Evolutionary conservation across 1,140 invertebrate species (phyloP).

Genomic region (Eriocheir sinensis): DNA sequence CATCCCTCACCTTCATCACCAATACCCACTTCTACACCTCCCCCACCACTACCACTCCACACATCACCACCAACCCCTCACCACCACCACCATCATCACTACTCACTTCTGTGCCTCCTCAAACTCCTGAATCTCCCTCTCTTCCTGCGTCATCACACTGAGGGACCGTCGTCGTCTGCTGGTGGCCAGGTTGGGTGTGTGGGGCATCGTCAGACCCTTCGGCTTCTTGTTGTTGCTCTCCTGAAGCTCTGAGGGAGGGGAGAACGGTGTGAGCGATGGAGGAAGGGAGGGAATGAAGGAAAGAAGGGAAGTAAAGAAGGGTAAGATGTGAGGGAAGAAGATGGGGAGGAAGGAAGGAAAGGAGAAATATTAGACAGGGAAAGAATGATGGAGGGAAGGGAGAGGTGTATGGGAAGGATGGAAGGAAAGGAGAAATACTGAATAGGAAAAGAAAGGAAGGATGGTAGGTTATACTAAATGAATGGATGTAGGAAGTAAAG

Average conservation of each 20-base stretch:
- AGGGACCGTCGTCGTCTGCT: slow-evolving; percentile 54
- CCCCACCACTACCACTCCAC: not conserved
- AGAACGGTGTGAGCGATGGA: no score
- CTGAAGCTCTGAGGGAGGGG: slow-evolving; percentile 3
- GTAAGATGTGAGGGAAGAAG: no score
- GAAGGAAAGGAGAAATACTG: no score
- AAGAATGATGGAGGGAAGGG: no score
- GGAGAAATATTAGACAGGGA: no score
- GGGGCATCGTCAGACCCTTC: slow-evolving; percentile 64
- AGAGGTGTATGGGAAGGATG: no score
- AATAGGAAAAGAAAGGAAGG: no score
- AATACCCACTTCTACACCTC: not conserved
- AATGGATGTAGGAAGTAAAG: not conserved
- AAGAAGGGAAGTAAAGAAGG: no score
- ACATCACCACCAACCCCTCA: not conserved
- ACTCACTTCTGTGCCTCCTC: slow-evolving; percentile 77
- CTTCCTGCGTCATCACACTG: slow-evolving; percentile 69
- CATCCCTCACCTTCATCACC: not conserved
- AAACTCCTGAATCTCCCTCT: slow-evolving; percentile 75
- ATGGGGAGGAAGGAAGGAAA: no score
- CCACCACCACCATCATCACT: not conserved
- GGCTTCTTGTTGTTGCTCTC: not conserved
- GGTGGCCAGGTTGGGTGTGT: slow-evolving; percentile 74
- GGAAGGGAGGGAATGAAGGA: no score
- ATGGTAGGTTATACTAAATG: not conserved